Percentiles rank a stretch among this genome's conserved stretches.
These are phyloP conservation scores for Varanus komodoensis DNA, from an alignment of 2,113 vertebrate species.

Conservation along the genomic window DNA sequence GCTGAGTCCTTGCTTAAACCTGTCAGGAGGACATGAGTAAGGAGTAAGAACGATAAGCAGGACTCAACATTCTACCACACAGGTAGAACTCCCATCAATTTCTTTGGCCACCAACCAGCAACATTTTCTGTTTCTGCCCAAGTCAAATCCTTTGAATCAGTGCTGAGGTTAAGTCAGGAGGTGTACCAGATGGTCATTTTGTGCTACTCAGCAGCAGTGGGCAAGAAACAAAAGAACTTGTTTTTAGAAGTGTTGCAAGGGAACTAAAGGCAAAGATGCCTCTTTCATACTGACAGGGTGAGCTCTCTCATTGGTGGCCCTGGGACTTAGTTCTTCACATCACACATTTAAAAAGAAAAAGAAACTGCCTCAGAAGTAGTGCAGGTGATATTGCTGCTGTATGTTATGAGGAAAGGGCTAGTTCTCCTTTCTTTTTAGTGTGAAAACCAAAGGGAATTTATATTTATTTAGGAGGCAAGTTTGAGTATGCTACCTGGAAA, in stretches of 20 bases:
- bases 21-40: background rate
- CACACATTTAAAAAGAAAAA: background rate
- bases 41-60: background rate
- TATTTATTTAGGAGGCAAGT: background rate
- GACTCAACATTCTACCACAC: background rate
- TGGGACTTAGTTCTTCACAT: background rate
- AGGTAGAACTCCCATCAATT: background rate
- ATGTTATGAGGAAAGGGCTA: background rate
- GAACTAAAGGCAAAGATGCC: background rate
- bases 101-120: background rate
- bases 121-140: background rate
- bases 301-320: conserved; percentile 1
- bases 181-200: conserved; percentile 11
- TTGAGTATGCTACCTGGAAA: background rate
- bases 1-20: background rate
- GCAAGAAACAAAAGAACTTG: conserved; percentile 21
- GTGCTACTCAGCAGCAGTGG: background rate
- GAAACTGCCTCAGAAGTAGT: conserved; percentile 11
- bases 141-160: conserved; percentile 1
- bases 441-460: background rate
- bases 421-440: background rate
- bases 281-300: background rate
- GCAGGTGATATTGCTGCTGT: fast-evolving
- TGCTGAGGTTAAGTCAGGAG: conserved; percentile 4
- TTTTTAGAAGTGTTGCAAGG: conserved; percentile 1